A percentile compares a stretch with the other conserved stretches of the same genome.
These are phyloP conservation scores for Anthopleura sola DNA, from an alignment of 64 coral and sea anemone species.

Conservation along the genomic window DNA sequence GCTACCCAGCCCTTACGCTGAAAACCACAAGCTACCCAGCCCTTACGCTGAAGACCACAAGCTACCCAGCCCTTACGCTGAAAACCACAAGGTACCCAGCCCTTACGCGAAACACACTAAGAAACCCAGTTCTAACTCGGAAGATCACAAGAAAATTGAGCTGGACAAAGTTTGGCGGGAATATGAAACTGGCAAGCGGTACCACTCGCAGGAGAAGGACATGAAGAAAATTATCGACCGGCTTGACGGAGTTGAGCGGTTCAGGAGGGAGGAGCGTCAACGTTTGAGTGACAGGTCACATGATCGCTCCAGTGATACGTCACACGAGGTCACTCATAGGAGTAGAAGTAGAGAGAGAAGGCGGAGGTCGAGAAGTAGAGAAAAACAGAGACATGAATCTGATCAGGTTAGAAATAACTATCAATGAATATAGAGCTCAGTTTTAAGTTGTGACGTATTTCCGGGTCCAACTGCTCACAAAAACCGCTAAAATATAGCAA, in stretches of 20 bases:
- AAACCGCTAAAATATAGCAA: too few species aligned
- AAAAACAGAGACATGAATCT: background rate
- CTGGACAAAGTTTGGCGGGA: constrained; percentile 17
- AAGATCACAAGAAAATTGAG: background rate
- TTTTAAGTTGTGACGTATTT: too few species aligned
- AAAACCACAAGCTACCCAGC: background rate
- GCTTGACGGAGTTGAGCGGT: constrained; percentile 8
- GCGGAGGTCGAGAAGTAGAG: constrained; percentile 16
- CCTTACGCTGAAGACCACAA: background rate
- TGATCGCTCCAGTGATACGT: constrained; percentile 21
- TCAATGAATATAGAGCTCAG: too few species aligned
- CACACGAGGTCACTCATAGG: background rate
- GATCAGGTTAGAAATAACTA: background rate
- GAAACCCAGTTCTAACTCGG: background rate
- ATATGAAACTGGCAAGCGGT: constrained; percentile 3
- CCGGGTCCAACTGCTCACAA: too few species aligned
- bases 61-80: too few species aligned
- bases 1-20: too few species aligned
- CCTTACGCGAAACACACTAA: background rate
- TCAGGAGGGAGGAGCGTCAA: background rate
- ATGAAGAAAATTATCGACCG: constrained; percentile 16
- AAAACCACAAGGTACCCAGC: too few species aligned
- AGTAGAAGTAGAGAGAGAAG: constrained; percentile 18
- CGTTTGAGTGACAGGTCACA: constrained; percentile 15
- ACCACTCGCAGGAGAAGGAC: background rate